Base-by-base conservation (phyloP, 2,888 invertebrate species). In the Strigamia maritima region DNA sequence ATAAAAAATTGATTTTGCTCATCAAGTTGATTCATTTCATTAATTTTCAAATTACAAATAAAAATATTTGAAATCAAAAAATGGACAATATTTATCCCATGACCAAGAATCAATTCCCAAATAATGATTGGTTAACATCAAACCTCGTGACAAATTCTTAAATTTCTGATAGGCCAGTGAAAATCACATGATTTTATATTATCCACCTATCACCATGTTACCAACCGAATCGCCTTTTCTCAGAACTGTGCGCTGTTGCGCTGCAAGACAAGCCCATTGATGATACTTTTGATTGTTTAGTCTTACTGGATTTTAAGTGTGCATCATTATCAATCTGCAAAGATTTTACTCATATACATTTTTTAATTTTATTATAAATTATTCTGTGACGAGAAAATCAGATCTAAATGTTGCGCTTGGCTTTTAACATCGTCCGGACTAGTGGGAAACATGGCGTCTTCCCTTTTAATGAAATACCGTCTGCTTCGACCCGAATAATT, bases 381-480 rank as follows among this genome's bases (percentile, higher is more conserved):
- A 14, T 65, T 65, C 26, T 65, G 65, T n/a, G 49, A n/a, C 19
- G n/a, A 24, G 26, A 65, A 65, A 24, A 65, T 3, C 31, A 10
- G 26, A 65, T 26, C 65, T 2, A 75, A 76, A 80, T 80, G 80
- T 40, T 80, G n/a, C 79, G 80, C 31, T 70, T 75, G 54, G 79
- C 76, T 22, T 22, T 75, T 31, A 80, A 80, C 77, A 40, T 79
- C 44, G 28, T 79, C 35, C 80, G 80, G 38, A 65, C 75, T 44
- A 76, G 65, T 16, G 74, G 76, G 75, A 79, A 79, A 65, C 79
- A 80, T 76, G 80, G 80, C 77, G 60, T 80, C 74, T 76, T 75
- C 35, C 31, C 75, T 40, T 40, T 28, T 49, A 19, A 8, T 8
- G 49, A 49, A 40, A 44, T 77, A 44, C 49, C 77, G 77, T 77